Base-by-base conservation (phyloP, 2,888 invertebrate species). In the Cloeon dipterum region DNA sequence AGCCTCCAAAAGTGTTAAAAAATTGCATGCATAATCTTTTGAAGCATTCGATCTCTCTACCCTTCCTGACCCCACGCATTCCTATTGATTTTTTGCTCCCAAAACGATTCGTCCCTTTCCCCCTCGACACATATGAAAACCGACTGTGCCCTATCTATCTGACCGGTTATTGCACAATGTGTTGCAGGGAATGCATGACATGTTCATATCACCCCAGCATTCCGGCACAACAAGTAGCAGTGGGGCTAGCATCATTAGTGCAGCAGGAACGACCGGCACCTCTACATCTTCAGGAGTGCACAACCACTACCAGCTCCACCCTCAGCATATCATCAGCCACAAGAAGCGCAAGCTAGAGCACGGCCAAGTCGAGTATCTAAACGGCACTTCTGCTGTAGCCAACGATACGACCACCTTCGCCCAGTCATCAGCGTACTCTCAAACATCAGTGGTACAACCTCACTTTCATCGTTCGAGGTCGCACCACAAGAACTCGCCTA, bases 101-200 rank as follows among this genome's bases (percentile, higher is more conserved):
- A 13, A 5, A 26, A 4, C 5, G 7, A 26, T 26, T n/a, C n/a
- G n/a, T n/a, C n/a, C n/a, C n/a, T 4, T 10, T 14, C 29, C 8
- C 7, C 29, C 17, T 20, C 8, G 20, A 20, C 20, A 10, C 20
- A 20, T 11, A 8, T 25, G 11, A 17, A 3, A 16, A n/a, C 29
- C 5, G 26, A 26, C 5, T 19, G 2, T 20, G 20, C 14, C 14
- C 26, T 16, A 14, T 26, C 5, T 5, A 26, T 16, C 14, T 17
- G 10, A 10, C 17, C 7, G 3, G 8, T n/a, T 34, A 16, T 32
- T 32, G 29, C 29, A 8, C 11, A 26, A 29, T 37, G 26, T 35
- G n/a, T 61, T 62, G 18, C 61, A 78, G 77, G 74, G 74, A 73
- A 74, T 73, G 74, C 75, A 70, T 76, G 77, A 76, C 76, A 78